A percentile compares a stretch with the other conserved stretches of the same genome.
These are phyloP conservation scores for Peromyscus eremicus DNA, from an alignment of 2,797 vertebrate genomes.

Conservation along the genomic window DNA sequence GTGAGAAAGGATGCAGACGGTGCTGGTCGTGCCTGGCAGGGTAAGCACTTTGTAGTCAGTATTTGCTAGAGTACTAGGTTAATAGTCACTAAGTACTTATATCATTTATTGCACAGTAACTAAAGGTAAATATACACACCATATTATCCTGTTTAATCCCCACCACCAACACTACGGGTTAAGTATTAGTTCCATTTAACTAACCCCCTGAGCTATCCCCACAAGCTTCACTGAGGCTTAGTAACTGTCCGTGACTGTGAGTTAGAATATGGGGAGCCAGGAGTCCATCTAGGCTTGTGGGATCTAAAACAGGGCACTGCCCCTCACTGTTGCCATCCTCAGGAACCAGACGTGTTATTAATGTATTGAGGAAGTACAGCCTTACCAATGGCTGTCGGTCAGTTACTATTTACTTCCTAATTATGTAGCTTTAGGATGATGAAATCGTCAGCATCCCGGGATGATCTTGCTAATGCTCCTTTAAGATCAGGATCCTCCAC, in stretches of 20 bases:
- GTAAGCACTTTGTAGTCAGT: not conserved
- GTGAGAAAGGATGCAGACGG: not conserved
- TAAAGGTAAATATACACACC: not conserved
- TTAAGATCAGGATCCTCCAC: not conserved
- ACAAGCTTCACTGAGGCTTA: not conserved
- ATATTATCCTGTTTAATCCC: not conserved
- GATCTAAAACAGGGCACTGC: not conserved
- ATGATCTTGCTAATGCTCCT: not conserved
- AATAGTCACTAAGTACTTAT: conserved; percentile 9
- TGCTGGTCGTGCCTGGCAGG: not conserved
- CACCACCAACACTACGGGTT: not conserved
- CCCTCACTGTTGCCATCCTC: not conserved
- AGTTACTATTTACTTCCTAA: not conserved
- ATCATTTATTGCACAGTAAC: not conserved
- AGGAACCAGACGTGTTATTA: not conserved
- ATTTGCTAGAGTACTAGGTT: not conserved
- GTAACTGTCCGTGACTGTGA: not conserved
- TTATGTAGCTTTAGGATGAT: conserved; percentile 34
- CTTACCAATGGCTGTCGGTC: not conserved
- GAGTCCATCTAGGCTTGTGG: not conserved
- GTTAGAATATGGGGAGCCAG: not conserved
- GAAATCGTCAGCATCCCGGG: not conserved
- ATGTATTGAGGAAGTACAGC: not conserved
- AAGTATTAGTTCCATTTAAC: not conserved
- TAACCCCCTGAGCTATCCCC: not conserved